Evolutionary conservation across 2,888 invertebrate species (phyloP).

Genomic region (Oscheius onirici): DNA sequence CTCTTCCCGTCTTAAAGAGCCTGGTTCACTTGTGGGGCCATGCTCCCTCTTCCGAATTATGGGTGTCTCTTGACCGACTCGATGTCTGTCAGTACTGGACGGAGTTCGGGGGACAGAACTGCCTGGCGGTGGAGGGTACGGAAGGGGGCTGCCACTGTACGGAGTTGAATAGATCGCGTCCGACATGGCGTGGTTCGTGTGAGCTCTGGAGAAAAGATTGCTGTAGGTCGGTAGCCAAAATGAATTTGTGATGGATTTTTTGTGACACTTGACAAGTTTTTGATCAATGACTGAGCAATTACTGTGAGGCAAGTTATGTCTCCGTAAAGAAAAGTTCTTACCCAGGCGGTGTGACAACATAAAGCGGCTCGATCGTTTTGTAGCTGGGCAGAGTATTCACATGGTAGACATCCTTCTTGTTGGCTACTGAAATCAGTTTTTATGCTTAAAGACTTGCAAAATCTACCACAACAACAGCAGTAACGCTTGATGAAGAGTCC

Average conservation of each 20-base stretch:
- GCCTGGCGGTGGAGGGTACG: conserved; percentile 56
- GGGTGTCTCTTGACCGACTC: conserved; percentile 27
- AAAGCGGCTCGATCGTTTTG: conserved; percentile 69
- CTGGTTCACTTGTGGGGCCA: conserved; percentile 27
- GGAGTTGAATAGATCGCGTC: conserved; percentile 64
- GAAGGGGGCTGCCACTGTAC: conserved; percentile 62
- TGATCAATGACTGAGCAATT: too few species aligned
- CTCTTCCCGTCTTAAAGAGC: conserved; percentile 25
- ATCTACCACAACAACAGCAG: conserved; percentile 47
- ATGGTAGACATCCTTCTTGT: conserved; percentile 64
- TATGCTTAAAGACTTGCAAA: conserved; percentile 54
- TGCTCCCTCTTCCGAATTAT: conserved; percentile 7
- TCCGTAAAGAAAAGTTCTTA: conserved; percentile 23
- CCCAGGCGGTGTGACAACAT: conserved; percentile 66
- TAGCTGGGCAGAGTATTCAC: conserved; percentile 67
- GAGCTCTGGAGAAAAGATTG: conserved; percentile 30
- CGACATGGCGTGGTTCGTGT: conserved; percentile 31
- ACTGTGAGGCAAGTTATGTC: too few species aligned
- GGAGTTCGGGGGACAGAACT: conserved; percentile 52
- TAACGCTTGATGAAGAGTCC: conserved; percentile 44
- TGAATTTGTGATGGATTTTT: not conserved
- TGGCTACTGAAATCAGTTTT: conserved; percentile 25
- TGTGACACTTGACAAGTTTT: not conserved
- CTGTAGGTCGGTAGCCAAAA: not conserved
- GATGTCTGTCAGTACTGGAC: conserved; percentile 39